Evolutionary conservation across 2,888 invertebrate species (phyloP).

Genomic region (Campopleginae sp.): DNA sequence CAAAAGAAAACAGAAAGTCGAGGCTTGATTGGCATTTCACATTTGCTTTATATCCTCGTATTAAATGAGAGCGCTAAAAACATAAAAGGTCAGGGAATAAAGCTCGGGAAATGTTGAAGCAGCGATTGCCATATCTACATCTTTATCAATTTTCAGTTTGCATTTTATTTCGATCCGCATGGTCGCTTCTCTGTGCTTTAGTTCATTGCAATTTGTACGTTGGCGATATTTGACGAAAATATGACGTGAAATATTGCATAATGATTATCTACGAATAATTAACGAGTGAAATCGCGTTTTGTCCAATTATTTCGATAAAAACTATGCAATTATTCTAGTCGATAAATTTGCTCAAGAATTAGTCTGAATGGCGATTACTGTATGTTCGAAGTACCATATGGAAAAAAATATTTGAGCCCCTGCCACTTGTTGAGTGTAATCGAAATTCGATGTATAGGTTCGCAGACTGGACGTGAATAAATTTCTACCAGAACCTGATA

Average conservation of each 20-base stretch:
- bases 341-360: neutral
- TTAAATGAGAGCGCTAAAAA: constrained; percentile 28
- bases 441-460: constrained; percentile 3
- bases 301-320: neutral
- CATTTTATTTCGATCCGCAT: constrained; percentile 28
- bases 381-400: neutral
- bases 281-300: neutral
- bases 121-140: constrained; percentile 39
- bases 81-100: constrained; percentile 24
- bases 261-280: neutral
- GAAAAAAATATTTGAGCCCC: constrained; percentile 11
- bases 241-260: neutral
- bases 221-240: constrained; percentile 60
- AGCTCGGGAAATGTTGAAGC: constrained; percentile 24
- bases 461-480: constrained; percentile 24
- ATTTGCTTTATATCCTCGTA: neutral
- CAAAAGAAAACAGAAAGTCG: constrained; percentile 27
- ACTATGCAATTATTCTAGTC: neutral
- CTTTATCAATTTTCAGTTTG: constrained; percentile 77
- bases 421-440: constrained; percentile 47
- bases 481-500: neutral
- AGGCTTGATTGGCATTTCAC: constrained; percentile 35
- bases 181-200: constrained; percentile 43
- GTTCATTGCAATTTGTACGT: constrained; percentile 66
- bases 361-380: neutral